Conservation (phyloP, 2,797 vertebrate genomes). For the Austrolebias charrua region DNA sequence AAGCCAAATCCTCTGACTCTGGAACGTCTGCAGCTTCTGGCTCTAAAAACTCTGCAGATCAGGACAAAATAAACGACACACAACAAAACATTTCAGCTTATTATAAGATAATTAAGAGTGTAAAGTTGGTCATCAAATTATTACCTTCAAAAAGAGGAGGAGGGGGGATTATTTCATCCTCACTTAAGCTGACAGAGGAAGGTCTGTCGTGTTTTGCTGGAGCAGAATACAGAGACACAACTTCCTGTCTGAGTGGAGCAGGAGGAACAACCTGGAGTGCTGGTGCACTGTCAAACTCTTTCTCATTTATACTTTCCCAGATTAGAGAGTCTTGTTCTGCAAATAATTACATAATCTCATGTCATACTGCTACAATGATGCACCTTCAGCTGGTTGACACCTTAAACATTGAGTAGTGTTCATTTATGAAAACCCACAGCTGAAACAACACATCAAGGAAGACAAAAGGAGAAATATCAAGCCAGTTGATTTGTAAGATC, state of each 20-base stretch:
- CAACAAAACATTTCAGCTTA: too few species aligned
- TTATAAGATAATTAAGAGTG: neutral
- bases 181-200: constrained; percentile 46
- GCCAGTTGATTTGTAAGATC: too few species aligned
- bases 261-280: constrained; percentile 51
- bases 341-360: constrained; percentile 2
- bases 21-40: constrained; percentile 19
- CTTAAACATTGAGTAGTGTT: neutral
- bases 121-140: constrained; percentile 21
- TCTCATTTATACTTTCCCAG: constrained; percentile 28
- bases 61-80: neutral
- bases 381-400: neutral
- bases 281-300: neutral
- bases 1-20: constrained; percentile 41
- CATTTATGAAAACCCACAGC: neutral
- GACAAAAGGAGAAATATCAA: neutral
- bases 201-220: constrained; percentile 77
- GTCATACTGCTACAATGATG: neutral
- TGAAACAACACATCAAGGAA: constrained; percentile 7
- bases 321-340: constrained; percentile 49
- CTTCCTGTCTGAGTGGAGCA: constrained; percentile 67
- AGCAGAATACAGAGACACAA: constrained; percentile 58
- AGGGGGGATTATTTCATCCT: constrained; percentile 28
- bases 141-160: constrained; percentile 20
- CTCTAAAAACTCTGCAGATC: constrained; percentile 45